Percentiles rank a stretch among this genome's conserved stretches.
phyloP scores from a whole-genome alignment of 2,797 vertebrate genomes.

The Mycteria americana region DNA sequence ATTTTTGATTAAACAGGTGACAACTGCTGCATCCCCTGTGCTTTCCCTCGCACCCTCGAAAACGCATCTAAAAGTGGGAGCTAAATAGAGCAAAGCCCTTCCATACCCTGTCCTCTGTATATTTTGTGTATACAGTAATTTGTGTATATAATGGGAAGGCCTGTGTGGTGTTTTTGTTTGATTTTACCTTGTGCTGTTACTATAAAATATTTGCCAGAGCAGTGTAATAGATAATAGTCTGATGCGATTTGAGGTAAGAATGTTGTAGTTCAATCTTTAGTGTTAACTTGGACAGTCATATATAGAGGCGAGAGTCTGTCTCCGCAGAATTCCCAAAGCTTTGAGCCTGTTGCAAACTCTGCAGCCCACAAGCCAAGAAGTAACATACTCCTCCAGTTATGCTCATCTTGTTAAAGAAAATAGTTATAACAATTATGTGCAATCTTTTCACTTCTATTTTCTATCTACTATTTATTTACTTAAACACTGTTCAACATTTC shows the following conservation, averaged over 20 bases:
- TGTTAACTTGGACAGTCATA: slow-evolving; percentile 57
- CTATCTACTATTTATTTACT: slow-evolving; percentile 65
- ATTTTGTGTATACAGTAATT: not conserved
- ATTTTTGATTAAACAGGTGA: not conserved
- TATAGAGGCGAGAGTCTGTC: slow-evolving; percentile 7
- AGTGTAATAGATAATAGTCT: slow-evolving; percentile 39
- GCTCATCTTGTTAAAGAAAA: slow-evolving; percentile 60
- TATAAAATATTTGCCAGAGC: not conserved
- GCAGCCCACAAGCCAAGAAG: slow-evolving; percentile 51
- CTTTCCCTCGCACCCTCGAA: not conserved
- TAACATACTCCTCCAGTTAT: slow-evolving; percentile 42
- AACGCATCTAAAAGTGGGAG: not conserved
- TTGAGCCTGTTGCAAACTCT: slow-evolving; percentile 52
- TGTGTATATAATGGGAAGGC: not conserved
- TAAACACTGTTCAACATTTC: slow-evolving; percentile 63
- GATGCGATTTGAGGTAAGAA: slow-evolving; percentile 70
- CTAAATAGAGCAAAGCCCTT: not conserved
- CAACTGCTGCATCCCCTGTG: not conserved
- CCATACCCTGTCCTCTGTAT: not conserved
- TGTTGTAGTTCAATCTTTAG: slow-evolving; percentile 54
- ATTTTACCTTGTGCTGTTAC: slow-evolving; percentile 31
- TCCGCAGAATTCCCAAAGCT: slow-evolving; percentile 52
- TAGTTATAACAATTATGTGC: slow-evolving; percentile 59
- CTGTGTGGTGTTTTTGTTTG: not conserved
- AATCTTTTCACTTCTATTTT: slow-evolving; percentile 63